Percentiles rank a stretch among this genome's conserved stretches.
Conservation (phyloP, 2,113 vertebrate species). For the Gallinago paraguaiae region DNA sequence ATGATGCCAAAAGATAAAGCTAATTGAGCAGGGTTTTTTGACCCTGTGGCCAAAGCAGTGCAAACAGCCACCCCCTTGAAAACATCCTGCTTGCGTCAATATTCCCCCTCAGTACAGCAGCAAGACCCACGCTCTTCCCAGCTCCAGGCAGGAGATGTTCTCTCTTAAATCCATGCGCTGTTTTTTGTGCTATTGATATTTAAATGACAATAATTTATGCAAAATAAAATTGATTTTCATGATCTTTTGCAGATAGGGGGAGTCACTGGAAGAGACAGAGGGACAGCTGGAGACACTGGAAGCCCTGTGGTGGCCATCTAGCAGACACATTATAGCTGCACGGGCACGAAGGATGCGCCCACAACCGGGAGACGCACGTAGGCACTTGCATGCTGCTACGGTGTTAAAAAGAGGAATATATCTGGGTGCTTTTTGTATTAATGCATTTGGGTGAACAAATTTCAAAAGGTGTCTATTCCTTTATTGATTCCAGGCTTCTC, state of each 20-base stretch:
- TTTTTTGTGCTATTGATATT: neutral
- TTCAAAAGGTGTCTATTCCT: neutral
- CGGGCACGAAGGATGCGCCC: rapidly evolving
- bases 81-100: neutral
- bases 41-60: neutral
- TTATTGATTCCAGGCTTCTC: neutral
- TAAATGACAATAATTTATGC: neutral
- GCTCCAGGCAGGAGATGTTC: neutral
- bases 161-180: neutral
- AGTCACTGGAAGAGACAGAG: neutral
- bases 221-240: neutral
- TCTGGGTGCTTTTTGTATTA: neutral
- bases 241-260: neutral
- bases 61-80: neutral
- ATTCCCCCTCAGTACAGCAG: neutral
- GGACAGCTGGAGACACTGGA: neutral
- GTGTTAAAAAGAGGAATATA: neutral
- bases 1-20: neutral
- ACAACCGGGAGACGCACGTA: neutral
- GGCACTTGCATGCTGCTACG: neutral
- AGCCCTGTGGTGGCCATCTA: neutral
- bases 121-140: neutral
- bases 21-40: neutral
- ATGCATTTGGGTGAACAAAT: neutral
- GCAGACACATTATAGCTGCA: neutral